These are phyloP conservation scores for Danio tinwini DNA, from an alignment of 2,797 vertebrate genomes.

Conservation along the genomic window DNA sequence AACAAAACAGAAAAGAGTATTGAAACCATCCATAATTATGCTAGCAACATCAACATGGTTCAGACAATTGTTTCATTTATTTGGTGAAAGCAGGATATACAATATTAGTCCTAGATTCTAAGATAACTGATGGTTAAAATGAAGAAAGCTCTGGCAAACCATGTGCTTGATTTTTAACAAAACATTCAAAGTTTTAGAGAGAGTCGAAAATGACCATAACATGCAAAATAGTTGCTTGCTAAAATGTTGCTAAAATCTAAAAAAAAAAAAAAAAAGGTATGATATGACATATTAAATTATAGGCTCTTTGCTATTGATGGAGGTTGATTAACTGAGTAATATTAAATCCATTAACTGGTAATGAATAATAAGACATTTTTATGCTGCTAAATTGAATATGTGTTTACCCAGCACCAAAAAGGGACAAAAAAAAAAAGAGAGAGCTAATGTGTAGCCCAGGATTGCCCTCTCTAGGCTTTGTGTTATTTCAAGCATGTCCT, in stretches of 20 bases:
- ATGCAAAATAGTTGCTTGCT: not conserved
- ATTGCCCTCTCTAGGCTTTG: constrained; percentile 19
- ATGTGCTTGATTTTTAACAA: not conserved
- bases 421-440: too few relatives aligned
- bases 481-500: constrained; percentile 27
- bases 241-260: not conserved
- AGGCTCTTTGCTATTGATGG: not conserved
- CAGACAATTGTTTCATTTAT: not conserved
- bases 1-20: too few relatives aligned
- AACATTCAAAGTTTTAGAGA: not conserved
- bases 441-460: not conserved
- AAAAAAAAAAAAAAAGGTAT: too few relatives aligned
- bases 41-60: not conserved
- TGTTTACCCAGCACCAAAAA: not conserved
- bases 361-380: constrained; percentile 23
- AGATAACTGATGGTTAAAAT: not conserved
- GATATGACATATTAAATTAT: not conserved
- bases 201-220: not conserved
- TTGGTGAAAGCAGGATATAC: not conserved
- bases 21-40: too few relatives aligned
- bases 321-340: constrained; percentile 2
- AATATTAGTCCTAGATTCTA: not conserved
- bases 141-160: not conserved
- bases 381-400: constrained; percentile 32
- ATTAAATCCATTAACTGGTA: constrained; percentile 23